Conservation (phyloP, 2,797 vertebrate species). For the Mergus octosetaceus region DNA sequence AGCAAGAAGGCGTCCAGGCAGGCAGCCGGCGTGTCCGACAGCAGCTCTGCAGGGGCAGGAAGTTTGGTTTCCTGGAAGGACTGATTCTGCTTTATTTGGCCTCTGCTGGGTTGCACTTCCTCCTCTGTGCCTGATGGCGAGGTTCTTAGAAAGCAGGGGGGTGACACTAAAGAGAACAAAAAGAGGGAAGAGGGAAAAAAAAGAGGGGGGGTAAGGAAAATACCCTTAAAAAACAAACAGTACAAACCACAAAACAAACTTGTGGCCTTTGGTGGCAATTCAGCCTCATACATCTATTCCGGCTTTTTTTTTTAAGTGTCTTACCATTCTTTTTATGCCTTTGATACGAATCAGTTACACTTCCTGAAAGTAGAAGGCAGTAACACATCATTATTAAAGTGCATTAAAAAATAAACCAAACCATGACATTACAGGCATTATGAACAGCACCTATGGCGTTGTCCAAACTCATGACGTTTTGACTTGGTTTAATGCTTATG, state of each 20-base stretch:
- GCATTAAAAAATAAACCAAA: neutral
- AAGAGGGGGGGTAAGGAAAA: neutral
- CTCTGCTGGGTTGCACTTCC: neutral
- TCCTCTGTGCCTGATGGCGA: neutral
- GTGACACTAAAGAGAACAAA: neutral
- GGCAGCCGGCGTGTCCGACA: too few relatives aligned
- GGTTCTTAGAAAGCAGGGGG: neutral
- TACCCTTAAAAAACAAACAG: neutral
- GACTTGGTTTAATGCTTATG: neutral
- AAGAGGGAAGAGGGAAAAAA: neutral
- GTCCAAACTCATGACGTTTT: neutral
- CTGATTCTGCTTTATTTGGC: neutral
- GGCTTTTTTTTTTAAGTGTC: neutral
- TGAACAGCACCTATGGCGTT: neutral
- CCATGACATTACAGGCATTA: neutral
- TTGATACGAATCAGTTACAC: neutral
- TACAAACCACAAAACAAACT: neutral
- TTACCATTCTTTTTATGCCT: neutral
- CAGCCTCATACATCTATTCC: neutral
- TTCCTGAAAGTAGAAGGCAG: neutral
- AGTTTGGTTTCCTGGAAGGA: neutral
- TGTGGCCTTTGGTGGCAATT: neutral
- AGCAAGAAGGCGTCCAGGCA: too few relatives aligned
- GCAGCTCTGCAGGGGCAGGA: rapidly evolving
- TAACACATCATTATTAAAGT: neutral